phyloP scores from a whole-genome alignment of 2,797 vertebrate species.

The Anomalospiza imberbis region DNA sequence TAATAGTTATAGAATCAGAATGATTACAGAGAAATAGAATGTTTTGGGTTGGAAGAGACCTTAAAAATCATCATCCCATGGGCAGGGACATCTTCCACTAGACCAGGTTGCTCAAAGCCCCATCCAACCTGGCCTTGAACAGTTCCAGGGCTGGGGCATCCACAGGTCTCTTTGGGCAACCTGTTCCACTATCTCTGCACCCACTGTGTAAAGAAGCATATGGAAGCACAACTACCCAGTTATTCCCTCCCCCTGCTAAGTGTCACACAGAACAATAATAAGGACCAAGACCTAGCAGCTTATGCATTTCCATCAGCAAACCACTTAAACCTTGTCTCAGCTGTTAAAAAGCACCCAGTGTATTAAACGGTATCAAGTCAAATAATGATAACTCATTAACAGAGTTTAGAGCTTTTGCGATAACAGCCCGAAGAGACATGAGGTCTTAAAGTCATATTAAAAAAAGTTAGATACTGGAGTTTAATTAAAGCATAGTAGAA shows the following conservation, averaged over 20 bases:
- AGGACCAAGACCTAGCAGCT: not conserved
- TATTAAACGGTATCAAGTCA: not conserved
- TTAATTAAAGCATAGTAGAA: not conserved
- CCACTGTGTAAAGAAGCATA: not conserved
- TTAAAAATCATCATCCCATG: not conserved
- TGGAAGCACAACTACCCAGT: not conserved
- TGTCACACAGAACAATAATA: not conserved
- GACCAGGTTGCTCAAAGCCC: not conserved
- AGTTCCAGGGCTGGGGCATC: not conserved
- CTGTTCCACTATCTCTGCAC: not conserved
- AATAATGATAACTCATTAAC: not conserved
- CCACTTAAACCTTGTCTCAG: not conserved
- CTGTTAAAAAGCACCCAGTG: not conserved
- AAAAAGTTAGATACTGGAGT: not conserved
- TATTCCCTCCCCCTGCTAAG: fast-evolving
- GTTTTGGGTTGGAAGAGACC: not conserved
- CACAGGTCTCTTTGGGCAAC: not conserved
- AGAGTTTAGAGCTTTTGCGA: not conserved
- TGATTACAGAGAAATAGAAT: not conserved
- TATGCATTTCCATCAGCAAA: not conserved
- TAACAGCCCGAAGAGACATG: not conserved
- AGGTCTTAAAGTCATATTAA: not conserved
- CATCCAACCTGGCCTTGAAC: not conserved
- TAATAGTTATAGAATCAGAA: not conserved
- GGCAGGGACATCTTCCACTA: not conserved